Percentiles rank a stretch among this genome's conserved stretches.
phyloP scores from a whole-genome alignment of 1,140 invertebrate species.

The Philaenus spumarius region DNA sequence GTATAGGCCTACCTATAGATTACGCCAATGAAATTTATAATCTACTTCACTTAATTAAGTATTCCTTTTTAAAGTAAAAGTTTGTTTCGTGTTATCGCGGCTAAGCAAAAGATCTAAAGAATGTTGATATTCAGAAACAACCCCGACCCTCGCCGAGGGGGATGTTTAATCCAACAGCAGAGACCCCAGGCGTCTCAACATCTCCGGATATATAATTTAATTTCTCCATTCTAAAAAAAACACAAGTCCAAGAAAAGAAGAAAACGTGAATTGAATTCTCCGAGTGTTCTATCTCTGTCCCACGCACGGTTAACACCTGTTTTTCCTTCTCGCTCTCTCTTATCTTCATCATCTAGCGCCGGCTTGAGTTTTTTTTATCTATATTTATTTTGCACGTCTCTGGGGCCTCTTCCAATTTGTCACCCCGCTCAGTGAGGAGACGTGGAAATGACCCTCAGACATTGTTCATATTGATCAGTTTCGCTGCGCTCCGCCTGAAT shows the following conservation, averaged over 20 bases:
- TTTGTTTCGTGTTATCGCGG: no score
- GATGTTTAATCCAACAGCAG: not conserved
- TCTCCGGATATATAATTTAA: slow-evolving; percentile 7
- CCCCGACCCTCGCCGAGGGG: no score
- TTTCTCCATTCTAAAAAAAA: slow-evolving; percentile 14
- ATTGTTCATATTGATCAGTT: no score
- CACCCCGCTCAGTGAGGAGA: not conserved
- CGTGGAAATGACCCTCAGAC: no score
- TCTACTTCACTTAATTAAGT: no score
- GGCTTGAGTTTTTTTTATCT: slow-evolving; percentile 5
- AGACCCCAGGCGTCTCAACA: slow-evolving; percentile 1
- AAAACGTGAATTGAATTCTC: slow-evolving; percentile 6
- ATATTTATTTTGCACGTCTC: slow-evolving; percentile 11
- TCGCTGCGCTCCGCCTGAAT: no score
- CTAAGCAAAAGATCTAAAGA: no score
- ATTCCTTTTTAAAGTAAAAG: no score
- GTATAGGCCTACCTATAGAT: no score
- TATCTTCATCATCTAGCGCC: not conserved
- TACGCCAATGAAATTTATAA: no score
- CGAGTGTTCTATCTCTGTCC: not conserved
- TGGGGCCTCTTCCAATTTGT: slow-evolving; percentile 8
- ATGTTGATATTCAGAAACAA: no score
- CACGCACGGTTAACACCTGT: not conserved
- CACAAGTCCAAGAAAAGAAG: not conserved
- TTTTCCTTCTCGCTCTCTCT: not conserved